These are phyloP conservation scores for Montipora foliosa DNA, from an alignment of 64 coral and sea anemone species.

Conservation along the genomic window DNA sequence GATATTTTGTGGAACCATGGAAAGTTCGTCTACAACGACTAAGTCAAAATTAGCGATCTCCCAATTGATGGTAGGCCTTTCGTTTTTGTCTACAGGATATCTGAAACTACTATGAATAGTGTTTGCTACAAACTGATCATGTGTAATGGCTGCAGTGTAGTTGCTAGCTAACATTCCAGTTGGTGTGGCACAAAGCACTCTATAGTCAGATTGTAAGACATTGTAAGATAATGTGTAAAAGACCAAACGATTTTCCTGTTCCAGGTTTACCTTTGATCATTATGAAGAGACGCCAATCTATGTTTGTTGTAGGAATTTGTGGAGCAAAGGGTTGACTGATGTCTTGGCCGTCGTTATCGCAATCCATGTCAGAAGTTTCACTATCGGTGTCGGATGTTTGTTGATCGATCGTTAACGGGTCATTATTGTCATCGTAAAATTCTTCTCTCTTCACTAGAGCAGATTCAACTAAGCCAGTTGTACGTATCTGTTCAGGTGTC, in stretches of 20 bases:
- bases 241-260: not conserved
- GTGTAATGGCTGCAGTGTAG: not conserved
- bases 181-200: not conserved
- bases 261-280: slow-evolving; percentile 25
- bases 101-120: slow-evolving; percentile 33
- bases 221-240: not conserved
- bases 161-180: not conserved
- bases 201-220: not conserved
- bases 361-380: not conserved
- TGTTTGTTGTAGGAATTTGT: not conserved
- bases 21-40: not conserved
- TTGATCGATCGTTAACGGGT: too few relatives aligned
- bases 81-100: not conserved
- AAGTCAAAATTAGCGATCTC: not conserved
- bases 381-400: too few relatives aligned
- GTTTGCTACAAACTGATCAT: not conserved
- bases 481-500: not conserved
- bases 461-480: not conserved
- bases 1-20: not conserved
- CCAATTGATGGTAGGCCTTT: not conserved
- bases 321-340: not conserved
- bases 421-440: too few relatives aligned
- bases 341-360: too few relatives aligned
- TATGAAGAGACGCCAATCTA: not conserved
- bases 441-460: too few relatives aligned